Evolutionary conservation across 2,888 invertebrate species (phyloP).

Genomic region (Leptogaster cylindrica): DNA sequence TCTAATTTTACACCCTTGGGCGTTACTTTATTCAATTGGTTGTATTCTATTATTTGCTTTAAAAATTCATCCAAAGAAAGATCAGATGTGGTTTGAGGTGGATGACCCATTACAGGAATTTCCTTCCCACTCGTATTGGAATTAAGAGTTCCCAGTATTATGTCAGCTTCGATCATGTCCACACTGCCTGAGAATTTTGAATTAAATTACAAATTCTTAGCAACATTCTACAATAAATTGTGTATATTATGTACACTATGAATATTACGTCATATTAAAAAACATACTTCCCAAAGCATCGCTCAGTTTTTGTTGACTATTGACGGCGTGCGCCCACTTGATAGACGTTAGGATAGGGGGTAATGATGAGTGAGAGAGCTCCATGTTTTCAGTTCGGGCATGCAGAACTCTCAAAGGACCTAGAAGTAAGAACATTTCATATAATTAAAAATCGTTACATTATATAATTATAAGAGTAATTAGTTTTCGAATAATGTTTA

Average conservation of each 20-base stretch:
- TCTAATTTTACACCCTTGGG: slow-evolving; percentile 86
- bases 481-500: no score
- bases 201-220: no score
- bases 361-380: background rate
- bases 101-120: slow-evolving; percentile 86
- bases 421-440: no score
- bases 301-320: slow-evolving; percentile 70
- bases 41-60: slow-evolving; percentile 64
- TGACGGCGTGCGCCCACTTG: slow-evolving; percentile 87
- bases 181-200: slow-evolving; percentile 62
- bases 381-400: slow-evolving; percentile 18
- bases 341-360: slow-evolving; percentile 72
- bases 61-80: slow-evolving; percentile 78
- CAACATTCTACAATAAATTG: background rate
- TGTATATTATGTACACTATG: no score
- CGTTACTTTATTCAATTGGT: slow-evolving; percentile 59
- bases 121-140: slow-evolving; percentile 63
- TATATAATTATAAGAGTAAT: no score
- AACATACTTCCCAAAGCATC: slow-evolving; percentile 67
- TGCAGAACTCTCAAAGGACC: no score
- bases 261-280: no score
- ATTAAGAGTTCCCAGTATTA: slow-evolving; percentile 70
- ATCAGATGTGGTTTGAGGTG: slow-evolving; percentile 75
- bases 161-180: slow-evolving; percentile 88
- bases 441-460: no score